Percentiles rank a stretch among this genome's conserved stretches.
phyloP scores from a whole-genome alignment of 1,140 invertebrate genomes.

The Phymorhynchus buccinoides region DNA sequence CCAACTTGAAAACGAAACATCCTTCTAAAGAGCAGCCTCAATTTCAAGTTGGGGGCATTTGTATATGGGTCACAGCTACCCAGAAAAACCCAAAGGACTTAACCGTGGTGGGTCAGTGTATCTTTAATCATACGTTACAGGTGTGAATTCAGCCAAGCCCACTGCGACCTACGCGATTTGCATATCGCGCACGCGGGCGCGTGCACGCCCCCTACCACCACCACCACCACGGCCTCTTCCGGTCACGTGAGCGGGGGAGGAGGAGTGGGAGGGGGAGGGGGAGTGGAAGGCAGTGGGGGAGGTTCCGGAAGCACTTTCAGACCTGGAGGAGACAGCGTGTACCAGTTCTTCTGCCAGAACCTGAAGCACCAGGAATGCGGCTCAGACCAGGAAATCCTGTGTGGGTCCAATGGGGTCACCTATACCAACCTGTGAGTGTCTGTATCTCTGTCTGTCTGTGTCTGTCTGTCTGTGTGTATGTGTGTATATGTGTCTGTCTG shows the following conservation, averaged over 20 bases:
- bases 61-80: too few species aligned
- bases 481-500: conserved; percentile 18
- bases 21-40: too few species aligned
- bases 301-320: not conserved
- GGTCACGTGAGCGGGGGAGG: not conserved
- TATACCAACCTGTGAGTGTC: conserved; percentile 39
- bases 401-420: conserved; percentile 2
- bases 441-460: not conserved
- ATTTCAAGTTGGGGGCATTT: too few species aligned
- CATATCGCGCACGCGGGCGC: conserved; percentile 9
- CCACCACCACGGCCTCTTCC: not conserved
- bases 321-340: not conserved
- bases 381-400: conserved; percentile 13
- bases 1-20: too few species aligned
- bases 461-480: conserved; percentile 13
- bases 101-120: too few species aligned
- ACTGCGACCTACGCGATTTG: conserved; percentile 27
- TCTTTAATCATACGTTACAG: too few species aligned
- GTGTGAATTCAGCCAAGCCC: conserved; percentile 35
- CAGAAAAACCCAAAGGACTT: too few species aligned
- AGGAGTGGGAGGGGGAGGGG: not conserved
- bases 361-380: conserved; percentile 1
- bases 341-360: conserved; percentile 30
- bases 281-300: not conserved
- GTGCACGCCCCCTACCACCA: not conserved